Conservation (phyloP, 2,888 invertebrate genomes). For the Amphipoea lucens region DNA sequence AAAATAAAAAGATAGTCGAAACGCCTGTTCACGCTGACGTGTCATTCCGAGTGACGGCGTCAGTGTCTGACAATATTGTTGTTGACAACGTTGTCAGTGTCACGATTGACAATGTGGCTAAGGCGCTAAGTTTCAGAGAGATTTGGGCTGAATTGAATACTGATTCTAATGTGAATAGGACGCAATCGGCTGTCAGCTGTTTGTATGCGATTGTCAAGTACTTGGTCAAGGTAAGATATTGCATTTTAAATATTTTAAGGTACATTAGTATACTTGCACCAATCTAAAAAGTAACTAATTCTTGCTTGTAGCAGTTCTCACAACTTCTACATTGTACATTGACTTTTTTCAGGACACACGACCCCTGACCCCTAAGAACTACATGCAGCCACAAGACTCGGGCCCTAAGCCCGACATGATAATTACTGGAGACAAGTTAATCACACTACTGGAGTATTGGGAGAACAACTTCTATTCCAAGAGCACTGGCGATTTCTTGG, state of each 20-base stretch:
- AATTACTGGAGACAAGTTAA: conserved; percentile 83
- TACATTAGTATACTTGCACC: too few relatives aligned
- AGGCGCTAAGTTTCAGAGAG: conserved; percentile 81
- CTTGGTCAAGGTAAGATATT: conserved; percentile 77
- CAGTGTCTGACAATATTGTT: conserved; percentile 80
- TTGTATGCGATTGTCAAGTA: conserved; percentile 87
- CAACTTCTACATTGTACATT: not conserved
- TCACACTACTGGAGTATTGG: conserved; percentile 86
- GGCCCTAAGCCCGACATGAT: conserved; percentile 83
- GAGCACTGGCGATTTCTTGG: conserved; percentile 66
- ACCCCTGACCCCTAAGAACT: conserved; percentile 81
- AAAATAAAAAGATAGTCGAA: conserved; percentile 87
- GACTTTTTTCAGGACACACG: conserved; percentile 82
- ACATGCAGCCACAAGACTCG: conserved; percentile 76
- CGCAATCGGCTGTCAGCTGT: conserved; percentile 87
- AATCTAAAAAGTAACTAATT: too few relatives aligned
- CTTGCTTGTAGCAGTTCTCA: too few relatives aligned
- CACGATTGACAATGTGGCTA: conserved; percentile 83
- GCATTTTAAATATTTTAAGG: not conserved
- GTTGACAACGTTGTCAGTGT: conserved; percentile 83
- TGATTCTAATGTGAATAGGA: conserved; percentile 84
- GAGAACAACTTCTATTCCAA: conserved; percentile 80
- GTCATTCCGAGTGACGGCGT: conserved; percentile 79
- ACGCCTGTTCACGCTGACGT: conserved; percentile 85
- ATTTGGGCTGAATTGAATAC: conserved; percentile 86